Evolutionary conservation across 2,113 vertebrate genomes (phyloP), one percentile per base, ranked within the genome.

Genomic region (Triplophysa rosa): DNA sequence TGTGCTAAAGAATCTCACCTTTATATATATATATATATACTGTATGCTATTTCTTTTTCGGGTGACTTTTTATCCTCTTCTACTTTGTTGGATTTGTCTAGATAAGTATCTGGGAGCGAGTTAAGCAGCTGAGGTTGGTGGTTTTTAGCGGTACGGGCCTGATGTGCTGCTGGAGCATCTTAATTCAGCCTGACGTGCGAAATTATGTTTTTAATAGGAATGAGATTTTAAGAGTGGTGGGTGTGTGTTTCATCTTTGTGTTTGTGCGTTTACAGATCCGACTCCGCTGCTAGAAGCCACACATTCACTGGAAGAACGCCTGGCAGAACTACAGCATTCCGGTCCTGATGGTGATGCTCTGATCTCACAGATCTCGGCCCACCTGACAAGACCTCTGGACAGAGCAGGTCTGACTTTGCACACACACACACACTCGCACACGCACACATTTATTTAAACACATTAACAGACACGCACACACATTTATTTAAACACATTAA

Each of bases 271-370:
- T 78, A 33, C 88, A 98, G 97, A 98, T 84, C 93, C 96, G 0
- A 92, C 93, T 67, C 95, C 95, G 47, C 88, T 96, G 83, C 93
- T 97, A 87, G 96, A 97, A 88, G 95, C 94, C 62, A 93, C 94
- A 0, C 94, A 93, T 79, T 93, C 92, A 79, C 90, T 95, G 87
- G 95, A 96, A 89, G 94, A 94, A 86, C 87, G 94, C 79, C 93
- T 96, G 87, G 94, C 95, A 89, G 91, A 94, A 87, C 91, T 96
- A 58, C 95, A 95, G 88, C 87, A 89, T 86, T 91, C 90, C 0
- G 90, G 94, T 80, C 90, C 94, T 0, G 92, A 94, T 52, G 86
- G 89, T 79, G 80, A 90, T 77, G 82, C 90, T 4, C 86, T 92
- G 83, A 88, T 87, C 17, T 93, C 91, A 79, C 95, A 98, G 64